A percentile compares a stretch with the other conserved stretches of the same genome.
These are phyloP conservation scores for Falco berigora DNA, from an alignment of 2,797 vertebrate genomes.

Conservation along the genomic window DNA sequence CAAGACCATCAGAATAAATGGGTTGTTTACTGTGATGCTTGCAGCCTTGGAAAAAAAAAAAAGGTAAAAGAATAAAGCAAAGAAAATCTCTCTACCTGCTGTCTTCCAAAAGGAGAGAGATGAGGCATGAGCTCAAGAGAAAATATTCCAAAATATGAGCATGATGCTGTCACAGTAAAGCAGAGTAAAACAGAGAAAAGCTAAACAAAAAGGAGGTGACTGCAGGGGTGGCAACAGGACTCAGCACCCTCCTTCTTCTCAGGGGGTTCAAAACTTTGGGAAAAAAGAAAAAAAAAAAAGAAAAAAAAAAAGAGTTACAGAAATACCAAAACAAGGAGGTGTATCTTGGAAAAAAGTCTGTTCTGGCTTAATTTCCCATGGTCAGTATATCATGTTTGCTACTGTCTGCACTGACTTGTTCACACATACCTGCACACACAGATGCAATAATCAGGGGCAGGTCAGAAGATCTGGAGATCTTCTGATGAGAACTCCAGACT, in stretches of 20 bases:
- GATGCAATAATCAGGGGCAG: rapidly evolving
- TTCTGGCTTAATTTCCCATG: neutral
- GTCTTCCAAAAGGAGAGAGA: neutral
- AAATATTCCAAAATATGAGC: constrained; percentile 3
- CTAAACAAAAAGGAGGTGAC: neutral
- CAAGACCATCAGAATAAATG: constrained; percentile 51
- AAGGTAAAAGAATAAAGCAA: neutral
- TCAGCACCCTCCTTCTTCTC: neutral
- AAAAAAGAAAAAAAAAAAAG: no score
- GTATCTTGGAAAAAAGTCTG: neutral
- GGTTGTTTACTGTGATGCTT: constrained; percentile 46
- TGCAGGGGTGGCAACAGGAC: neutral
- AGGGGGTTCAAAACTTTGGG: neutral
- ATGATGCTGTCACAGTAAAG: neutral
- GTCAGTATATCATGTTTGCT: neutral
- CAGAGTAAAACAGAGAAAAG: neutral
- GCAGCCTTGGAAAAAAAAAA: neutral
- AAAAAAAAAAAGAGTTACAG: neutral
- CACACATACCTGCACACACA: rapidly evolving
- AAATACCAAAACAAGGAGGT: neutral
- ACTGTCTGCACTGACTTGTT: neutral
- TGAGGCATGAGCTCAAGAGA: constrained; percentile 3
- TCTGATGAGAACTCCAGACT: neutral
- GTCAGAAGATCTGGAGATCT: no score
- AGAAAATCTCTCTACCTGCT: neutral